Evolutionary conservation across 2,797 vertebrate genomes (phyloP), one percentile per base, ranked within the genome.

Genomic region (Acanthornis magna): DNA sequence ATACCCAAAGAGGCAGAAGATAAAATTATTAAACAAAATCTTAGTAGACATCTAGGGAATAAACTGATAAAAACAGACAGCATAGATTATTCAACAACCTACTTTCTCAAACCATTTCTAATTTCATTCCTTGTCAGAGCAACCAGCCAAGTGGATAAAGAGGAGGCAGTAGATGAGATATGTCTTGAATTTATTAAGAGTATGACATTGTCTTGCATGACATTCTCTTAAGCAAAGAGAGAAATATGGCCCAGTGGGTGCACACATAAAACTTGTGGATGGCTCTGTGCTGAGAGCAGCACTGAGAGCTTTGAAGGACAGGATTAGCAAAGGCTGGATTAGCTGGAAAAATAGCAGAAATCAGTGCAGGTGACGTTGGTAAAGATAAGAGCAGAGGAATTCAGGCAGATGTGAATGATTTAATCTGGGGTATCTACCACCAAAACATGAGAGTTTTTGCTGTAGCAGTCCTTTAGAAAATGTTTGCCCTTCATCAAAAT

Each of bases 121-220:
- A 91, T 91, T 90, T 88, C 86, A 60, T 67, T 88, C 70, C 45
- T 80, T 92, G 91, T 86, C 93, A 93, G 53, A 90, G 61, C 29
- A 74, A 93, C 77, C 45, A 80, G 83, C 53, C 83, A 70, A 80
- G 86, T 81, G 80, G 53, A 95, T 83, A 88, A 94, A 84, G 73
- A 90, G 53, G 13, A 92, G 50, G 45, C 53, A 94, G 93, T 57
- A 86, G 83, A 80, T 60, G 72, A 66, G 72, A 54, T 83, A 47
- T 17, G 23, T 74, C 83, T 88, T 63, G 76, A 92, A 89, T 92
- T 93, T 88, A 95, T 90, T 83, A 70, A 36, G 76, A 71, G 30
- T 34, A 74, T 88, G 86, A 86, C 73, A 57, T 78, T 75, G 89
- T 67, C 89, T 88, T 81, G 71, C 38, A 36, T 74, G 62, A 81